phyloP scores from a whole-genome alignment of 2,888 invertebrate genomes.

The Melitaea athalia region DNA sequence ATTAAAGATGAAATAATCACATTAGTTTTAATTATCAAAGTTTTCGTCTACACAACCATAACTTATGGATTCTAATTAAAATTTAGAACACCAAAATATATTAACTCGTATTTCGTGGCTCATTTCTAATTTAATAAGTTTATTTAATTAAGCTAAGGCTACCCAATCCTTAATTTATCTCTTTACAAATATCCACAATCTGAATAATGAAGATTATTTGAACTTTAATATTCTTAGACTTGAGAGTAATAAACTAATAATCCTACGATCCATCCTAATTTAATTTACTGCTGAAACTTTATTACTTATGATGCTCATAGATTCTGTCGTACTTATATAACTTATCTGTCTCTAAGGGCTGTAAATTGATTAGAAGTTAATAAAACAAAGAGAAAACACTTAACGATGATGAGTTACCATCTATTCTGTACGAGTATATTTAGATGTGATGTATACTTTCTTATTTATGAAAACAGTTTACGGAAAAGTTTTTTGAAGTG shows the following conservation, averaged over 20 bases:
- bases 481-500: too few relatives aligned
- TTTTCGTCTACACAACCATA: background rate
- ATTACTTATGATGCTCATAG: constrained; percentile 43
- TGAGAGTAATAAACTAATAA: constrained; percentile 3
- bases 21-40: background rate
- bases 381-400: background rate
- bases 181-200: background rate
- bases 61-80: background rate
- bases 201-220: constrained; percentile 17
- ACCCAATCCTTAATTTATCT: background rate
- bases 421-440: background rate
- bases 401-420: background rate
- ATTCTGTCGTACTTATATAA: constrained; percentile 15
- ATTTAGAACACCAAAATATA: background rate
- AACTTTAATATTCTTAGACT: constrained; percentile 8
- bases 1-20: too few relatives aligned
- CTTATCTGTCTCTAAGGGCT: constrained; percentile 23
- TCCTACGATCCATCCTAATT: constrained; percentile 29
- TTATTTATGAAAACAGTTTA: background rate
- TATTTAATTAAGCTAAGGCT: background rate
- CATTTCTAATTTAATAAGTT: background rate
- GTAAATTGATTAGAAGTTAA: background rate
- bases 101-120: background rate
- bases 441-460: background rate
- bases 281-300: constrained; percentile 45